phyloP scores from a whole-genome alignment of 2,888 invertebrate species.

The Morinoia aosen region DNA sequence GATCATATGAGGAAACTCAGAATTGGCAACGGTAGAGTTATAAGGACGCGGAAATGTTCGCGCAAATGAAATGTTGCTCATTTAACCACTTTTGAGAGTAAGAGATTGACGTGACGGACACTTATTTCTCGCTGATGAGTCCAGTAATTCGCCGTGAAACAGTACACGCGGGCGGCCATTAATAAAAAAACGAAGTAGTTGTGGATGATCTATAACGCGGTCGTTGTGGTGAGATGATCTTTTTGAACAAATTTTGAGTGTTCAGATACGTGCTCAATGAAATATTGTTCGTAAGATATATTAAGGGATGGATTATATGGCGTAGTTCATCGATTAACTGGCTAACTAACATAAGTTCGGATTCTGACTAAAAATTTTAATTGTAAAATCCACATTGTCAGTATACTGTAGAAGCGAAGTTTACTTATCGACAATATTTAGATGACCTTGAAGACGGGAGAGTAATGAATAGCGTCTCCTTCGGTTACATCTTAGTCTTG shows the following conservation, averaged over 20 bases:
- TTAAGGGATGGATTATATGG: background rate
- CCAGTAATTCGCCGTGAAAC: too few species aligned
- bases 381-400: background rate
- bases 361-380: background rate
- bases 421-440: background rate
- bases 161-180: background rate
- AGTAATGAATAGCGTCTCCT: background rate
- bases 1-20: too few species aligned
- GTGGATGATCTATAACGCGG: background rate
- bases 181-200: background rate
- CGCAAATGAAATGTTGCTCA: too few species aligned
- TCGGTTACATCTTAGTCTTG: background rate
- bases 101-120: too few species aligned
- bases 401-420: background rate
- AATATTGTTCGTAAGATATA: background rate
- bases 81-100: too few species aligned
- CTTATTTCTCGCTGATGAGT: too few species aligned
- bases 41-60: too few species aligned
- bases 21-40: too few species aligned
- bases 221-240: background rate
- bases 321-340: background rate
- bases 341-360: background rate
- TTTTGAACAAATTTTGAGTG: background rate
- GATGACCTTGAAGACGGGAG: background rate
- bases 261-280: background rate